Evolutionary conservation across 2,888 invertebrate genomes (phyloP), one percentile per base, ranked within the genome.

Genomic region (Acrobasis repandana): DNA sequence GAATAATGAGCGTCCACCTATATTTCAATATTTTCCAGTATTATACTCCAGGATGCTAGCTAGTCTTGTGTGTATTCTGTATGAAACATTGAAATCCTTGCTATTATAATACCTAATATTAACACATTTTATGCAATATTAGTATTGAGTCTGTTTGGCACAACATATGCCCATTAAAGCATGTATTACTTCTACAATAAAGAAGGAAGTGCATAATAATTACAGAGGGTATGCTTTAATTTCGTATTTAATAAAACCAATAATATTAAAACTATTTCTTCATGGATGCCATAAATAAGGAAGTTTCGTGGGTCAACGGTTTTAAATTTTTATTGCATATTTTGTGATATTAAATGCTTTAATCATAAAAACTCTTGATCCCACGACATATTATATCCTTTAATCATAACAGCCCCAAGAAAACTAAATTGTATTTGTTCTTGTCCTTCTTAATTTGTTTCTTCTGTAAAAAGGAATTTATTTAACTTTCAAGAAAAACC

Each of bases 131-230:
- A 5, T 28, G 28, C 28, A 28, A 28, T 28, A 28, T 28, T 28
- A 28, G 28, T 28, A 28, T 28, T 28, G 28, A 43, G 11, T 43
- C n/a, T 11, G 43, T 43, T 43, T 43, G 43, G 43, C 43, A 43
- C 43, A 43, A n/a, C 14, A 14, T 43, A 43, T 43, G 43, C 43
- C 43, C 5, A 43, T 43, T 14, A 43, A 43, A 43, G 43, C 43
- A 43, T 14, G 43, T 43, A 43, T n/a, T n/a, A 14, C 43, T 43
- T n/a, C n/a, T 43, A 43, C n/a, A 14, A 43, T 43, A 6, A 43
- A 43, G 43, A 43, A 14, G 43, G 43, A 43, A 43, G 43, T 43
- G 43, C n/a, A 54, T 54, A 54, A 43, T 54, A 54, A 54, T 52
- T 38, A 54, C 36, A 54, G 36, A 20, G 20, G n/a, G 9, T 43